Conservation (phyloP, 2,888 invertebrate species). For the Dicyrtomina minuta region DNA sequence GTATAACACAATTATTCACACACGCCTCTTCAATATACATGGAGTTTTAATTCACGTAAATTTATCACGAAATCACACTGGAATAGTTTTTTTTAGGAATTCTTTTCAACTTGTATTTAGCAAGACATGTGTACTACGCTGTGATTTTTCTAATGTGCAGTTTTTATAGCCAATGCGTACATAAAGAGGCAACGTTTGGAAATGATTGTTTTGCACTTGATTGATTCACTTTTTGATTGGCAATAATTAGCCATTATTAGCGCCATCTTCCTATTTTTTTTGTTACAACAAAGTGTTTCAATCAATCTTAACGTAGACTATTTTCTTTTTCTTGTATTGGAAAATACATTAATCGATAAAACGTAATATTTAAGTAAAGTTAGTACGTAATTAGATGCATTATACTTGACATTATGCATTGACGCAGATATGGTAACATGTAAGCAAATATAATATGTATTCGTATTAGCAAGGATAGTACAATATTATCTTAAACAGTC, state of each 20-base stretch:
- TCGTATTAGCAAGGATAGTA: slow-evolving; percentile 6
- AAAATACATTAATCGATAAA: slow-evolving; percentile 6
- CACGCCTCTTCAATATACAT: background rate
- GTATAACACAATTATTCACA: background rate
- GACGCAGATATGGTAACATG: slow-evolving; percentile 27
- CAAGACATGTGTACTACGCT: slow-evolving; percentile 6
- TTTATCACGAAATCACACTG: slow-evolving; percentile 15
- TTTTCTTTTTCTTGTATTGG: slow-evolving; percentile 12
- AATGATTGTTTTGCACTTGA: slow-evolving; percentile 32
- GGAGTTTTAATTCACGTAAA: too few relatives aligned
- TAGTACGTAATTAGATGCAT: background rate
- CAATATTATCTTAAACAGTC: slow-evolving; percentile 6
- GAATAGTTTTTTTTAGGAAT: slow-evolving; percentile 19
- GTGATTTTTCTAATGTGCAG: slow-evolving; percentile 7
- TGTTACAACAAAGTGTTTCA: slow-evolving; percentile 11
- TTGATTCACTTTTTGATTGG: slow-evolving; percentile 25
- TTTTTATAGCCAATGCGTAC: slow-evolving; percentile 22
- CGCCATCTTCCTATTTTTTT: background rate
- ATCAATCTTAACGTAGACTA: slow-evolving; percentile 9
- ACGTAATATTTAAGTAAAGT: background rate
- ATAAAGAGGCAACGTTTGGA: slow-evolving; percentile 22
- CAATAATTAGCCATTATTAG: background rate
- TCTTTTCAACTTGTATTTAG: background rate
- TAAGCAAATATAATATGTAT: slow-evolving; percentile 11
- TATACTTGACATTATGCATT: slow-evolving; percentile 1